Evolutionary conservation across 2,113 vertebrate species (phyloP), one percentile per base, ranked within the genome.

Genomic region (Columba janthina): DNA sequence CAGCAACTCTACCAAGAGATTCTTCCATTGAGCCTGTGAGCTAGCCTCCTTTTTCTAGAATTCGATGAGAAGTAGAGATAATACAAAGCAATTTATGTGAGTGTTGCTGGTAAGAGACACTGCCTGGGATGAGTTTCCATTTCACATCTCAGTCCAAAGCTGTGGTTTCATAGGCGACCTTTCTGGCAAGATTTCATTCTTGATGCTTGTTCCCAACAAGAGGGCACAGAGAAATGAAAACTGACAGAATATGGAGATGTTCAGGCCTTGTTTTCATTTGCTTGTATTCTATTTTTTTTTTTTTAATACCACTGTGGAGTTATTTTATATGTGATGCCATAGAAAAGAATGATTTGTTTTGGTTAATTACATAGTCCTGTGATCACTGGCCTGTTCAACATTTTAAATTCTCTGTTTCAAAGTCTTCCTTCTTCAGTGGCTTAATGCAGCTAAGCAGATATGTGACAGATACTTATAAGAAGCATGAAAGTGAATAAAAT

Each of bases 401-500:
- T 95, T 88, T 96, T 93, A 90, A 82, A 88, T 85, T 96, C 74
- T 77, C 67, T 79, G 40, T 96, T 97, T 96, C 93, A 96, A 89
- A 95, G 65, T 56, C 66, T 94, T 88, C 72, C 28, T 85, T 94
- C 62, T 85, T 69, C 71, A 94, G 58, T 50, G 48, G 77, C 58
- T 88, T 94, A 95, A 96, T 75, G 28, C 81, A 94, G 72, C 70
- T 90, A 91, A 97, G 89, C 90, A 97, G 93, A 94, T 96, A 77
- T 93, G 74, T 93, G 94, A 88, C 89, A 97, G 91, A 96, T 95
- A 94, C 81, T 94, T 86, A 57, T 90, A 96, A 95, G 75, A 93
- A 93, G 96, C 94, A 93, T 90, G 88, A 96, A 97, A 97, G 91
- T 96, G 96, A 97, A 97, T 95, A 97, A 97, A 97, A 95, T 65